Conservation (phyloP, 2,797 vertebrate species). For the Sandelia bainsii region DNA sequence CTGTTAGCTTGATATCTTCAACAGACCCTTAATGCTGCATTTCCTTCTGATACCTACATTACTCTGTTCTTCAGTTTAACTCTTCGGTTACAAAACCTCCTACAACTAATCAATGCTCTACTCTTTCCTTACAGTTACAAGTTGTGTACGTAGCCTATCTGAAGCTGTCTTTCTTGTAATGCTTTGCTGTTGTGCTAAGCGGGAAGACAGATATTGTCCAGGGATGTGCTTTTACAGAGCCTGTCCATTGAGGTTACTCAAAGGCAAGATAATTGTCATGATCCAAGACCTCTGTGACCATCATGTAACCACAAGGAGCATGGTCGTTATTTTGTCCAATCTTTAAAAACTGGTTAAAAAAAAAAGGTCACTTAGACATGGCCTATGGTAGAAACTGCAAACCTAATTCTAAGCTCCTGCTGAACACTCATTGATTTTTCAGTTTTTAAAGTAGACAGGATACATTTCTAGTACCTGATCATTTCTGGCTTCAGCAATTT, state of each 20-base stretch:
- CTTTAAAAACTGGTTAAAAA: not conserved
- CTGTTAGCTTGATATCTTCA: too few species aligned
- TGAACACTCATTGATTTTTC: not conserved
- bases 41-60: too few species aligned
- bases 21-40: too few species aligned
- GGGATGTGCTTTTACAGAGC: not conserved
- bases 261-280: not conserved
- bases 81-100: too few species aligned
- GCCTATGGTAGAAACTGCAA: not conserved
- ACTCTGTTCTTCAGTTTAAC: too few species aligned
- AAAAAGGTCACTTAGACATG: not conserved
- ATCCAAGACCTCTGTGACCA: not conserved
- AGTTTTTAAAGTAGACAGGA: not conserved
- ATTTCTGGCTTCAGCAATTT: not conserved
- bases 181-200: too few species aligned
- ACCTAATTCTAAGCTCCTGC: not conserved
- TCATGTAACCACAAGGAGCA: not conserved
- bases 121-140: too few species aligned
- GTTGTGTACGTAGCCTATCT: too few species aligned
- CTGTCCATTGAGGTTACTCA: constrained; percentile 1
- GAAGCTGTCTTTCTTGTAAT: too few species aligned
- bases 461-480: not conserved
- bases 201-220: not conserved
- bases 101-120: too few species aligned
- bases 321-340: not conserved